These are phyloP conservation scores for Brachionus sp. DNA, from an alignment of 1,140 invertebrate genomes.

Conservation along the genomic window DNA sequence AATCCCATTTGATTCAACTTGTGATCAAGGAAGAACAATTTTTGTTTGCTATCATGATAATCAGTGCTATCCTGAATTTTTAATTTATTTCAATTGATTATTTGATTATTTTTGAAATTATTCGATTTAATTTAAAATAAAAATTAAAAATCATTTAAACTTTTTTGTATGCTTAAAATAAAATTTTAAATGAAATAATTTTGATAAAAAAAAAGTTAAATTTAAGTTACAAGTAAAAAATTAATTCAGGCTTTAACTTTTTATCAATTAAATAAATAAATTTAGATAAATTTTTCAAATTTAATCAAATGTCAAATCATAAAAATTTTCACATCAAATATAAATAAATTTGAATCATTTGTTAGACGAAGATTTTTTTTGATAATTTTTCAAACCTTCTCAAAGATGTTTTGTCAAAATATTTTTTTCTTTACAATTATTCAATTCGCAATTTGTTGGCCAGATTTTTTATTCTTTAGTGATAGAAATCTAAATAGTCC, in stretches of 20 bases:
- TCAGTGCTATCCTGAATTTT: conserved; percentile 4
- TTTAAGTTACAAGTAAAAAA: too few relatives aligned
- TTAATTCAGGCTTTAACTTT: too few relatives aligned
- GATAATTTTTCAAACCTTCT: neutral
- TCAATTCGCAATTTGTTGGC: neutral
- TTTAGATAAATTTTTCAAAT: too few relatives aligned
- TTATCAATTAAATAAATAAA: too few relatives aligned
- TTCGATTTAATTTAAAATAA: too few relatives aligned
- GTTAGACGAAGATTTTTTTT: neutral
- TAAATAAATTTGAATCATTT: neutral
- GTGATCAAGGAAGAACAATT: neutral
- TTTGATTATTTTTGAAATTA: too few relatives aligned
- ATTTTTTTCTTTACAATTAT: neutral
- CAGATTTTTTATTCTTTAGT: neutral
- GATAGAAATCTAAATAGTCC: neutral
- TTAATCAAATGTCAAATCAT: neutral
- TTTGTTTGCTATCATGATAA: conserved; percentile 38
- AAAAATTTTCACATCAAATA: neutral
- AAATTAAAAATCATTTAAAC: too few relatives aligned
- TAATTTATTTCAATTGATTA: too few relatives aligned
- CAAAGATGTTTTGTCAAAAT: neutral
- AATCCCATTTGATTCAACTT: conserved; percentile 33
- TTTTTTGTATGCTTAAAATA: too few relatives aligned
- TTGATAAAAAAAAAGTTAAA: too few relatives aligned
- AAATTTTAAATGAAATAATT: too few relatives aligned